Conservation (phyloP, 1,140 invertebrate species). For the Drosophila oshimai region DNA sequence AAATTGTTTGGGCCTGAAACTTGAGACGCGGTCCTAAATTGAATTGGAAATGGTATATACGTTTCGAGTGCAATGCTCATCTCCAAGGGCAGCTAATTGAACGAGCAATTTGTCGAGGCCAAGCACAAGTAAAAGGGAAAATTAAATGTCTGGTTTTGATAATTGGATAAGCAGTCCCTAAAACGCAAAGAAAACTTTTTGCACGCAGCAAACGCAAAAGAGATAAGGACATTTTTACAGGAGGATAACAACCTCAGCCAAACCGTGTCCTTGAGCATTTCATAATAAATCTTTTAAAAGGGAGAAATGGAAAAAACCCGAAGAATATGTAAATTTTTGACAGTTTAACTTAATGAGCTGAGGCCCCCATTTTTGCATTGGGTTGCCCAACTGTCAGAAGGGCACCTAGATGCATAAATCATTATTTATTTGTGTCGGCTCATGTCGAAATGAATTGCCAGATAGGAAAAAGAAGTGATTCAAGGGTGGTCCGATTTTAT, state of each 20-base stretch:
- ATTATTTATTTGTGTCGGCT: slow-evolving; percentile 66
- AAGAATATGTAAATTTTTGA: slow-evolving; percentile 73
- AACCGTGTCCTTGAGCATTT: slow-evolving; percentile 9
- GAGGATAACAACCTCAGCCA: slow-evolving; percentile 25
- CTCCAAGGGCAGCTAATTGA: slow-evolving; percentile 56
- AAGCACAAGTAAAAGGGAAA: slow-evolving; percentile 45
- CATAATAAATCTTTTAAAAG: slow-evolving; percentile 58
- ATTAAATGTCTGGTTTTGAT: slow-evolving; percentile 64
- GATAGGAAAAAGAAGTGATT: slow-evolving; percentile 25
- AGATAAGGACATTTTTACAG: slow-evolving; percentile 13
- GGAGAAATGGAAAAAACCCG: neutral
- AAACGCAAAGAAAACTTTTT: slow-evolving; percentile 25
- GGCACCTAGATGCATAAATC: slow-evolving; percentile 55
- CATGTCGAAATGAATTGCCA: slow-evolving; percentile 57
- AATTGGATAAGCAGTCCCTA: slow-evolving; percentile 54
- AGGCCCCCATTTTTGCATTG: neutral
- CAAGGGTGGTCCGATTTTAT: neutral
- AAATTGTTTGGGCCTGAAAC: slow-evolving; percentile 58
- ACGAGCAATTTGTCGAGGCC: slow-evolving; percentile 40
- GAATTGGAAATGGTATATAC: slow-evolving; percentile 26
- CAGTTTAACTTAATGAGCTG: slow-evolving; percentile 74
- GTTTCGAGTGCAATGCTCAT: slow-evolving; percentile 40
- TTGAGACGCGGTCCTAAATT: slow-evolving; percentile 42
- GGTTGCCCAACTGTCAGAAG: slow-evolving; percentile 33
- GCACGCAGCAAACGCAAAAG: neutral